Base-by-base conservation (phyloP, 1,140 invertebrate species). In the Aporrectodea caliginosa region DNA sequence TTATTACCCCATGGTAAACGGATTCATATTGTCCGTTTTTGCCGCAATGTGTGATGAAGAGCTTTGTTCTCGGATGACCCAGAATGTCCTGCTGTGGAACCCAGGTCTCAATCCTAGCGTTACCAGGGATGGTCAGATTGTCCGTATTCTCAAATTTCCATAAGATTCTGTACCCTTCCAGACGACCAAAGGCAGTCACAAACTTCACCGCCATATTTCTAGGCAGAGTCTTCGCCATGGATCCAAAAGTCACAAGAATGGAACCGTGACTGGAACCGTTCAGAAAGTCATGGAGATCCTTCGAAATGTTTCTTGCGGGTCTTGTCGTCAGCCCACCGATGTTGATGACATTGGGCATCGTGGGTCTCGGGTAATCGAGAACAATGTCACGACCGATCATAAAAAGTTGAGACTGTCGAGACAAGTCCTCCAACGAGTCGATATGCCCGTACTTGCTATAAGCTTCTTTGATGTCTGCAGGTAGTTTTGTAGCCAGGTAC, bases 1-100 rank as follows among this genome's bases (percentile, higher is more conserved):
- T n/a, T n/a, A n/a, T n/a, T n/a, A 58, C 43, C 6, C 91, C 93
- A 82, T 90, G 92, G 82, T 93, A 91, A 72, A 93, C 89, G 6
- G 93, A 91, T 85, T 95, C 93, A 68, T 91, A 92, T 0, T 91
- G 91, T 27, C 93, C 91, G 84, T 93, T 90, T 58, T 93, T 90
- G 0, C 93, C 93, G 29, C 91, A 92, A 82, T 95, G 93, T 0
- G 92, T 92, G 79, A 94, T 90, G 79, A 94, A 94, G 0, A 90
- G 91, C 35, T 91, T 81, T 27, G 81, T 82, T 22, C 83, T 82
- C 1, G 81, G 80, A 75, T 85, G 83, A 90, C 90, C 93, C 58
- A 94, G 88, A 34, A 95, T 90, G 84, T 94, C 93, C 84, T 94
- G 93, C 85, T 95, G 93, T 0, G 93, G 93, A 82, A 94, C 87